Percentiles rank a stretch among this genome's conserved stretches.
Evolutionary conservation across 2,888 invertebrate genomes (phyloP).

Genomic region (Folsomia manolachei): DNA sequence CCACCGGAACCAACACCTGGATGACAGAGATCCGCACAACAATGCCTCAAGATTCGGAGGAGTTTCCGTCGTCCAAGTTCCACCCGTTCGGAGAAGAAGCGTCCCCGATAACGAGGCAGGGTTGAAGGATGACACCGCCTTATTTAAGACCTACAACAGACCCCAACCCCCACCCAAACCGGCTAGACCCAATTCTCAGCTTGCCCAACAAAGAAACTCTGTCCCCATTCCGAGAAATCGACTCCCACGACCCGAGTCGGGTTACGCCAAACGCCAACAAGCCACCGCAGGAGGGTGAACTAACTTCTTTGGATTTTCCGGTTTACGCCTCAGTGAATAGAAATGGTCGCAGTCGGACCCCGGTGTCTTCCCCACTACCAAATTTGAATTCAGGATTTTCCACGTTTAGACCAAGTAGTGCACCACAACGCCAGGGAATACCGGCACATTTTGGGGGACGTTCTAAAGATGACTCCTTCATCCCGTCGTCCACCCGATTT

Average conservation of each 20-base stretch:
- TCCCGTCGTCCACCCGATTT: not conserved
- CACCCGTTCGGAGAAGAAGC: constrained; percentile 12
- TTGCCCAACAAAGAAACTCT: not conserved
- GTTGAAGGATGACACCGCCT: not conserved
- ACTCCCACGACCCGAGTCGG: not conserved
- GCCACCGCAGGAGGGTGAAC: not conserved
- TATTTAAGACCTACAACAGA: constrained; percentile 8
- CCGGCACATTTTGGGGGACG: not conserved
- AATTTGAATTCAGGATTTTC: not conserved
- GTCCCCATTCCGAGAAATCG: constrained; percentile 21
- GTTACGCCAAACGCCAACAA: constrained; percentile 17
- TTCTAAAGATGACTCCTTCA: not conserved
- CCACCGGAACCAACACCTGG: no score
- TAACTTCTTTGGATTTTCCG: constrained; percentile 14
- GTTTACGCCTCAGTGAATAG: constrained; percentile 42
- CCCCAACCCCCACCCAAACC: constrained; percentile 9
- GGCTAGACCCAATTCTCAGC: not conserved
- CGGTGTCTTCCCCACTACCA: not conserved
- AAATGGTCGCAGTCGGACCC: constrained; percentile 20
- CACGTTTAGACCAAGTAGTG: not conserved
- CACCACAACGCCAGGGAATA: not conserved
- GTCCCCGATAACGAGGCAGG: constrained; percentile 4
- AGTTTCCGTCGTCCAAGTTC: not conserved
- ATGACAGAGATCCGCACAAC: not conserved
- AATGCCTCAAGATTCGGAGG: not conserved